phyloP scores from a whole-genome alignment of 2,888 invertebrate genomes.

The Drosophila histrio region DNA sequence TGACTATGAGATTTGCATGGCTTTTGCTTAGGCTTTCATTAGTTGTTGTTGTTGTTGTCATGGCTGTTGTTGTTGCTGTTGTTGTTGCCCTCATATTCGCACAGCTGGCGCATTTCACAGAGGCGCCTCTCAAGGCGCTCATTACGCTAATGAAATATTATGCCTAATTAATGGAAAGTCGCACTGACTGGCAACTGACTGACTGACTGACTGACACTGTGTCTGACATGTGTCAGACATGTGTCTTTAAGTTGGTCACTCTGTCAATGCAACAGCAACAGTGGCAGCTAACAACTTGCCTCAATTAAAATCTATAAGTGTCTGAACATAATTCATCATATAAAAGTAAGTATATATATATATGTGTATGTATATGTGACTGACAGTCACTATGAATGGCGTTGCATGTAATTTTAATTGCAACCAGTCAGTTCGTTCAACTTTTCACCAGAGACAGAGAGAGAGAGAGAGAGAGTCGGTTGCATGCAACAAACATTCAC shows the following conservation, averaged over 20 bases:
- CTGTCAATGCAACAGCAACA: slow-evolving; percentile 57
- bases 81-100: slow-evolving; percentile 18
- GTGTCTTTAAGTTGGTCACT: slow-evolving; percentile 79
- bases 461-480: background rate
- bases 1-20: slow-evolving; percentile 51
- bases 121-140: slow-evolving; percentile 54
- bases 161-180: slow-evolving; percentile 79
- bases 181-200: slow-evolving; percentile 51
- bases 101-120: slow-evolving; percentile 72
- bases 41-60: slow-evolving; percentile 24
- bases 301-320: slow-evolving; percentile 75
- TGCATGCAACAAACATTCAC: slow-evolving; percentile 19
- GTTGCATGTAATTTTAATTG: slow-evolving; percentile 74
- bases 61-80: slow-evolving; percentile 5
- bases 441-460: slow-evolving; percentile 36
- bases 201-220: slow-evolving; percentile 38
- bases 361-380: slow-evolving; percentile 31
- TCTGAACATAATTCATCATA: slow-evolving; percentile 26
- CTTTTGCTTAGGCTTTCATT: slow-evolving; percentile 55
- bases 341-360: slow-evolving; percentile 30
- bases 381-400: slow-evolving; percentile 50
- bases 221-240: slow-evolving; percentile 73
- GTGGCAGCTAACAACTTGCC: slow-evolving; percentile 36
- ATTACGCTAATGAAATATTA: slow-evolving; percentile 76
- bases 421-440: slow-evolving; percentile 75